A percentile compares a stretch with the other conserved stretches of the same genome.
Evolutionary conservation across 2,888 invertebrate genomes (phyloP).

Genomic region (Tromatobia lineatoria): DNA sequence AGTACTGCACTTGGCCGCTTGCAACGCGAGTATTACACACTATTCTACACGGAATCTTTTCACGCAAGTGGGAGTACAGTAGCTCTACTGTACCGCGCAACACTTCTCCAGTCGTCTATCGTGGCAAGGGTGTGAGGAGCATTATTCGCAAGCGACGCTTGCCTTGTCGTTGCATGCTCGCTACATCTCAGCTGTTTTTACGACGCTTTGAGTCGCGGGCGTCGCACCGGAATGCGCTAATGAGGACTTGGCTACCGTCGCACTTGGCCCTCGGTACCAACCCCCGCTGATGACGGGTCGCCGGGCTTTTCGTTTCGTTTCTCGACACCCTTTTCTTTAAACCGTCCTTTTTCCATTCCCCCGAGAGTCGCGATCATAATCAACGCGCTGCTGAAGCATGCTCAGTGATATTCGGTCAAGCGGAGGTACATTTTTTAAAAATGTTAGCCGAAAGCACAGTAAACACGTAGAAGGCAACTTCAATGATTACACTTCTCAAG

Average conservation of each 20-base stretch:
- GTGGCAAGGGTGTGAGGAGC: constrained; percentile 20
- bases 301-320: constrained; percentile 12
- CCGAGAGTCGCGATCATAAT: constrained; percentile 46
- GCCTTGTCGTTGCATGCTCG: constrained; percentile 13
- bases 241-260: constrained; percentile 85
- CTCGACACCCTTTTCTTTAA: constrained; percentile 13
- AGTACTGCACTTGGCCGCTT: neutral
- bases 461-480: neutral
- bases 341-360: constrained; percentile 30
- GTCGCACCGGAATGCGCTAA: constrained; percentile 85
- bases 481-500: neutral
- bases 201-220: constrained; percentile 85
- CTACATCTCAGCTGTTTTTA: constrained; percentile 84
- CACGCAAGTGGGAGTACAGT: constrained; percentile 4
- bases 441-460: neutral
- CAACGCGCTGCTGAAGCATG: constrained; percentile 25
- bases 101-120: constrained; percentile 31
- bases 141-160: constrained; percentile 18
- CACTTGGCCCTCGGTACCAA: constrained; percentile 74
- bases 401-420: constrained; percentile 9
- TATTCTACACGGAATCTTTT: constrained; percentile 10
- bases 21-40: neutral
- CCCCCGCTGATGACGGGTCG: constrained; percentile 18
- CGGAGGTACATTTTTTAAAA: constrained; percentile 14
- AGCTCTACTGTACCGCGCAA: constrained; percentile 52